These are phyloP conservation scores for Poecilia wingei DNA, from an alignment of 2,797 vertebrate genomes.

Conservation along the genomic window DNA sequence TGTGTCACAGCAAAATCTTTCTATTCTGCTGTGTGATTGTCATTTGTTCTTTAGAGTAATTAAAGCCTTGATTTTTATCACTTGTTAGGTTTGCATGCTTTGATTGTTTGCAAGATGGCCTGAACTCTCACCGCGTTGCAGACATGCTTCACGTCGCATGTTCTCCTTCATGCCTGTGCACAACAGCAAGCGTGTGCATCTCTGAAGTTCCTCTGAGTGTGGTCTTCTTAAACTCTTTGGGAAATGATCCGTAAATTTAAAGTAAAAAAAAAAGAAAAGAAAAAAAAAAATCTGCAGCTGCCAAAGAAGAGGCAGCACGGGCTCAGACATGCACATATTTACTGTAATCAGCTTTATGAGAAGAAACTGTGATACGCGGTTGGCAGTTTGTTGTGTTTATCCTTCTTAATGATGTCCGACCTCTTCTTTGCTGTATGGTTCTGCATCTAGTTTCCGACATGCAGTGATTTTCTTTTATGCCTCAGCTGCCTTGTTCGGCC, in stretches of 20 bases:
- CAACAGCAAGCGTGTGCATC: neutral
- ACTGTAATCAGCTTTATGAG: conserved; percentile 34
- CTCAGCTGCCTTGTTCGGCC: conserved; percentile 10
- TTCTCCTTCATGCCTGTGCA: neutral
- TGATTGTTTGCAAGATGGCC: neutral
- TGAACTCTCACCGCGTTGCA: conserved; percentile 5
- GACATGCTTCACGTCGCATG: neutral
- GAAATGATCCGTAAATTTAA: conserved; percentile 45
- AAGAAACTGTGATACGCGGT: conserved; percentile 10
- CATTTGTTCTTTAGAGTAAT: neutral
- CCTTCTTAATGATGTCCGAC: conserved; percentile 34
- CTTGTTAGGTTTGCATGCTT: neutral
- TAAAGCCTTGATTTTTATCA: neutral
- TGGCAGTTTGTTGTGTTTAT: conserved; percentile 16
- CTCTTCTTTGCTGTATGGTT: conserved; percentile 7
- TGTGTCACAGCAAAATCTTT: neutral
- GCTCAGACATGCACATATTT: conserved; percentile 20
- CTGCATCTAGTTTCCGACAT: conserved; percentile 6
- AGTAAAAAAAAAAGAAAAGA: conserved; percentile 20
- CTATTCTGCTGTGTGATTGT: neutral
- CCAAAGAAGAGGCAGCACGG: conserved; percentile 8
- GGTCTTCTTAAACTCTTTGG: conserved; percentile 42
- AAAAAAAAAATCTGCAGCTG: conserved; percentile 32
- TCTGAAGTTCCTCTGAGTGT: conserved; percentile 2
- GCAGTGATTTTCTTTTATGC: neutral